Evolutionary conservation across 2,113 vertebrate genomes (phyloP), one percentile per base, ranked within the genome.

Genomic region (Cyprinodon variegatus): DNA sequence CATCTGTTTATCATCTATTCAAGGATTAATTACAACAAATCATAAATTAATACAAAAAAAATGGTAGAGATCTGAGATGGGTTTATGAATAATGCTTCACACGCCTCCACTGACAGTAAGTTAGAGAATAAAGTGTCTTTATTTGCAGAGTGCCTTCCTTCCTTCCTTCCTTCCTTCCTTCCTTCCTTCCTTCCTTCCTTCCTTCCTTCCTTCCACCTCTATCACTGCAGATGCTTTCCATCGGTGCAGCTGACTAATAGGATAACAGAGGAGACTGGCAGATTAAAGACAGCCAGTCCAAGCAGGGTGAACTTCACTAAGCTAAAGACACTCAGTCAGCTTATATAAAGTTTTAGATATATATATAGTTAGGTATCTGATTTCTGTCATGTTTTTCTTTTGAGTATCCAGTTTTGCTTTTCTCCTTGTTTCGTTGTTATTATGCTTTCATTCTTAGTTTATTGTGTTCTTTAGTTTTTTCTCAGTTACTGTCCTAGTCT

Each of bases 191-290:
- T 29, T 29, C 29, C 29, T 29, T 29, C 29, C 29, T 66, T 64
- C 9, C 20, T 40, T 1, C 71, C 22, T 57, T 68, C 41, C 37
- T 66, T 8, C 67, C 46, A 57, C 60, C 15, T 78, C 57, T 53
- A 73, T 83, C 63, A 40, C 46, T 67, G 12, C 57, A 37, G 70
- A 59, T 86, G 72, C 60, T 29, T 63, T 20, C 50, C 50, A 53
- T 53, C 50, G 20, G 50, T 53, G 50, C 50, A 53, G 50, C 74
- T 11, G 64, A 43, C 76, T 85, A 82, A 85, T 83, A 65, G 78
- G 85, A 86, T 86, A 79, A 80, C 6, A 57, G 72, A 76, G 80
- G 78, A 79, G 78, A 86, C 79, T 59, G 70, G 72, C 66, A n/a
- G 79, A 68, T 83, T 74, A 78, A 48, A 69, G 75, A 60, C 65